A percentile compares a stretch with the other conserved stretches of the same genome.
These are phyloP conservation scores for Odontocolon sp. DNA, from an alignment of 2,888 invertebrate species.

Conservation along the genomic window DNA sequence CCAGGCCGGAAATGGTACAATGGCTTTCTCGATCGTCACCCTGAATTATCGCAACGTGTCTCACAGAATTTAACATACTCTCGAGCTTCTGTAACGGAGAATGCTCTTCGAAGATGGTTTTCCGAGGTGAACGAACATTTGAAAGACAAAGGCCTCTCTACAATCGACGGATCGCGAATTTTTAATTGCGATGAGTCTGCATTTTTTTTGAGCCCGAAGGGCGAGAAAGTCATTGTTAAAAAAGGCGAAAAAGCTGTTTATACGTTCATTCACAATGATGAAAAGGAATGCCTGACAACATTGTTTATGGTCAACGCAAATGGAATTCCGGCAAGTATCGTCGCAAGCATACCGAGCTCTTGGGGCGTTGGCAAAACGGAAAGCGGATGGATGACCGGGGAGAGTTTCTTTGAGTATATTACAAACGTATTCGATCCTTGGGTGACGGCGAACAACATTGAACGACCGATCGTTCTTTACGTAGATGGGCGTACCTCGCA, in stretches of 20 bases:
- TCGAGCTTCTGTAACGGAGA: not conserved
- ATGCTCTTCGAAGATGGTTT: not conserved
- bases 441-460: slow-evolving; percentile 70
- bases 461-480: slow-evolving; percentile 75
- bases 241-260: not conserved
- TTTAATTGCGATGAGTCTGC: slow-evolving; percentile 1
- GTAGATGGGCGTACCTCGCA: slow-evolving; percentile 78
- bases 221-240: not conserved
- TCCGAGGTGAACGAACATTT: not conserved
- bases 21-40: slow-evolving; percentile 68
- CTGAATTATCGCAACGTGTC: slow-evolving; percentile 33
- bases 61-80: not conserved
- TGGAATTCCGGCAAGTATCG: not conserved
- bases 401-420: slow-evolving; percentile 77
- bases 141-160: not conserved
- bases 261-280: not conserved
- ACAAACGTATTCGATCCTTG: slow-evolving; percentile 76
- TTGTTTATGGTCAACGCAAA: not conserved
- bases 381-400: slow-evolving; percentile 24
- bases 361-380: not conserved
- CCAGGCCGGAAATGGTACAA: slow-evolving; percentile 70
- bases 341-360: not conserved
- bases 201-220: not conserved
- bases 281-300: not conserved
- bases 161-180: not conserved